Base-by-base conservation (phyloP, 2,113 vertebrate genomes). In the Sisor rabdophorus region DNA sequence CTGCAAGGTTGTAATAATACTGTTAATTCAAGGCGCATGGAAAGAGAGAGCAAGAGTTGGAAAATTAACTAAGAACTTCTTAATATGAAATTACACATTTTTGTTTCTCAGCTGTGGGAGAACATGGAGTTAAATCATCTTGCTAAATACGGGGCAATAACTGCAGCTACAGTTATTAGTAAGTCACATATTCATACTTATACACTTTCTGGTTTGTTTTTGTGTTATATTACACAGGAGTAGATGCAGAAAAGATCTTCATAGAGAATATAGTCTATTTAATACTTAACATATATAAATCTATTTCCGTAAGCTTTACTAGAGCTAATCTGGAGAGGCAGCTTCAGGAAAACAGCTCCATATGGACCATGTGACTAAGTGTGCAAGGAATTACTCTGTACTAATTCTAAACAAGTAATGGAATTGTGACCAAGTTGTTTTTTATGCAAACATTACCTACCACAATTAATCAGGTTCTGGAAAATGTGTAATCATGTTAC, bases 111-210 rank as follows among this genome's bases (percentile, higher is more conserved):
- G n/a, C 54, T 84, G 64, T 85, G 84, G 84, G 79, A 85, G n/a
- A 78, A 81, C 47, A 32, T 83, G 20, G 79, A 70, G 54, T 69
- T 73, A 19, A 84, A 68, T 61, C 47, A n/a, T 17, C 40, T 87
- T 0, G 67, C 52, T 24, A 83, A 77, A 64, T 87, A 80, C 47
- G 80, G 84, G 16, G 61, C 80, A 58, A 70, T 80, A 50, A 76
- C 84, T 56, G 79, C 69, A 13, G 80, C 80, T 59, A 72, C 84
- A 63, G 79, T 79, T 56, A 76, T 85, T 59, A 81, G 86, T 87
- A 85, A 85, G 84, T 84, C 54, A 54, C 30, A 19, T 36, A 59
- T 64, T 26, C 10, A 50, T 30, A 74, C 32, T 69, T 24, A 55
- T 52, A 28, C 32, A 30, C 16, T 8, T 36, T 20, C 26, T 40